These are phyloP conservation scores for Carlito syrichta DNA, from an alignment of 2,113 vertebrate genomes.

Conservation along the genomic window DNA sequence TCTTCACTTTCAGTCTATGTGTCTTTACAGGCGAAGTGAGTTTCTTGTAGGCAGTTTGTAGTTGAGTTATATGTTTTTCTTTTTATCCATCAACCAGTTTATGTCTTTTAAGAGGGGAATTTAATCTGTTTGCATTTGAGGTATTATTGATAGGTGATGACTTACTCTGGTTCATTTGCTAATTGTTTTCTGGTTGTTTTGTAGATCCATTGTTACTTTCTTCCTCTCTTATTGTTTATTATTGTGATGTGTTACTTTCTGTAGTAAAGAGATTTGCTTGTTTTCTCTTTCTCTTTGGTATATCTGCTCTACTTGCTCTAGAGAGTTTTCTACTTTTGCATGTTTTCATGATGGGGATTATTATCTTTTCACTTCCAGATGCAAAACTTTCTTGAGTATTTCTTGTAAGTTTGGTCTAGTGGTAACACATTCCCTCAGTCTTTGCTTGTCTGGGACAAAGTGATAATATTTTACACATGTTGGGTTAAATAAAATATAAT, in stretches of 20 bases:
- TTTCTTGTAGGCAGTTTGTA: background rate
- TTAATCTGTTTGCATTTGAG: background rate
- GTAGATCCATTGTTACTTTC: background rate
- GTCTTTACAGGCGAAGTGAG: background rate
- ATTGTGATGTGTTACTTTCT: background rate
- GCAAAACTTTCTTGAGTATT: background rate
- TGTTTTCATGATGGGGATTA: background rate
- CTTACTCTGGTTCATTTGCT: background rate
- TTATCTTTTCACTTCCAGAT: background rate
- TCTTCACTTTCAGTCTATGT: background rate
- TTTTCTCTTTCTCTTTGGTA: background rate
- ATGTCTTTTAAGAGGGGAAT: background rate
- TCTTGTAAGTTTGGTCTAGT: background rate
- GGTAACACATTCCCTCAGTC: background rate
- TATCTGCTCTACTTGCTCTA: background rate
- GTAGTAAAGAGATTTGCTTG: background rate
- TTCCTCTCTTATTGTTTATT: background rate
- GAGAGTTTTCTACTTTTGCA: background rate
- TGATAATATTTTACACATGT: background rate
- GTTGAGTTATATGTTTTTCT: background rate
- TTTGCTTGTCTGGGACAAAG: background rate
- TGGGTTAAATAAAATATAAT: background rate
- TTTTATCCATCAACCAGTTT: background rate
- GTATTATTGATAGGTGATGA: background rate
- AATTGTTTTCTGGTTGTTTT: background rate